Base-by-base conservation (phyloP, 2,113 vertebrate genomes). In the Plecturocebus donacophilus region DNA sequence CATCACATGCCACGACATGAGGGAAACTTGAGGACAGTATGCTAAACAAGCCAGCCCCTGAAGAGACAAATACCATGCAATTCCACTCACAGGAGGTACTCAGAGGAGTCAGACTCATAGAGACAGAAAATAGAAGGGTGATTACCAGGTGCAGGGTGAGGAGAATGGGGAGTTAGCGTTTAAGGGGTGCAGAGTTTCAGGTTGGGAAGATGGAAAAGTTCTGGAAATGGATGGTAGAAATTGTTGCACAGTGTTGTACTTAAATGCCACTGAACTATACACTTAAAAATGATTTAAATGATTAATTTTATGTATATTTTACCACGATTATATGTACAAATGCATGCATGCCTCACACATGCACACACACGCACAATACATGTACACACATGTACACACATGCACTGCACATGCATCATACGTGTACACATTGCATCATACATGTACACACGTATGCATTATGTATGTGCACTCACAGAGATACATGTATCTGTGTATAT, bases 401-500 rank as follows among this genome's bases (percentile, higher is more conserved):
- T 52, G 52, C 16, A 52, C 52, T 16, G 17, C 16, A 52, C 52
- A 52, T 52, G 52, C 52, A 52, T 19, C 16, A 52, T 52, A 17
- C 52, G 0, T 52, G 16, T 52, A 17, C 52, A 52, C 5, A 5
- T 52, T 19, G 16, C 52, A 52, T 5, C 16, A 17, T 52, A 17
- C 49, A 52, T 52, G 49, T 52, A 17, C 14, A 52, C 52, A 5
- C 5, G 5, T 17, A 6, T 52, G 52, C 52, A 52, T 52, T 52
- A 6, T 52, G 52, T 16, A 17, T 1, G 5, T 17, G 52, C 1
- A 16, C 52, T 52, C 35, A n/a, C 4, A 5, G 3, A 11, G 19
- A 61, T 3, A 7, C 52, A 52, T 17, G 52, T 52, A 17, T 52
- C 14, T 52, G 49, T 52, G 49, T 52, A 52, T 52, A 52, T 52